Percentiles rank a stretch among this genome's conserved stretches.
Evolutionary conservation across 1,140 invertebrate genomes (phyloP).

Genomic region (Drosophila nigromelanica): DNA sequence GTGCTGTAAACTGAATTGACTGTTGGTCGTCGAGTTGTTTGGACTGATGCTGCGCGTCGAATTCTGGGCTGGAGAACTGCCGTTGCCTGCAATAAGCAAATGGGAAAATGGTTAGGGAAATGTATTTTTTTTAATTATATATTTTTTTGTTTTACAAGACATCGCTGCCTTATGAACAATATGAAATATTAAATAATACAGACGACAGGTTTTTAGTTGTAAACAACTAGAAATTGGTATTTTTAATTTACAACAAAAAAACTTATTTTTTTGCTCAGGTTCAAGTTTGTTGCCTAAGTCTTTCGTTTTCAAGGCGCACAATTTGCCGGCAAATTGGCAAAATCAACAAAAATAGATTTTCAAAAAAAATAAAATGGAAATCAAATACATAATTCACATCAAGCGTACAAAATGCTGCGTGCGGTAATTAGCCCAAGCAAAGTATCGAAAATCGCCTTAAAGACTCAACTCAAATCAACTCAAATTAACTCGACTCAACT

Average conservation of each 20-base stretch:
- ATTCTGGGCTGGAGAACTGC: slow-evolving; percentile 84
- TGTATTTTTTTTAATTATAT: too few species aligned
- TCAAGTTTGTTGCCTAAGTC: slow-evolving; percentile 67
- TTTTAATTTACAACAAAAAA: neutral
- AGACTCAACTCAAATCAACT: slow-evolving; percentile 1
- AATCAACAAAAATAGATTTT: neutral
- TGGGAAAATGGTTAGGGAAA: neutral
- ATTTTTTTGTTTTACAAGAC: too few species aligned
- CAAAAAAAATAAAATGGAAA: slow-evolving; percentile 6
- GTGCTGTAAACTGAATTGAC: slow-evolving; percentile 83
- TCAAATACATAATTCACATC: slow-evolving; percentile 18
- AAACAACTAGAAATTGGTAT: too few species aligned
- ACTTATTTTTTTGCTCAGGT: slow-evolving; percentile 1
- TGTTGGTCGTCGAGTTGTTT: slow-evolving; percentile 83
- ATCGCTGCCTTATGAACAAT: too few species aligned
- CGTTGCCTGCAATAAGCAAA: slow-evolving; percentile 71
- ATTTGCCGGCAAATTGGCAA: slow-evolving; percentile 6
- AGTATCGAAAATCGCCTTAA: slow-evolving; percentile 51
- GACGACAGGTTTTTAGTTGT: too few species aligned
- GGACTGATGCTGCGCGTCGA: slow-evolving; percentile 84
- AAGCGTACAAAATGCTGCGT: slow-evolving; percentile 17
- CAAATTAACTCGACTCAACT: neutral
- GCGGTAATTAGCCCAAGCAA: slow-evolving; percentile 38
- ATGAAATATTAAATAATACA: too few species aligned
- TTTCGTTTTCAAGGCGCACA: slow-evolving; percentile 45